phyloP scores from a whole-genome alignment of 2,797 vertebrate species.

The Leptoclinus maculatus region DNA sequence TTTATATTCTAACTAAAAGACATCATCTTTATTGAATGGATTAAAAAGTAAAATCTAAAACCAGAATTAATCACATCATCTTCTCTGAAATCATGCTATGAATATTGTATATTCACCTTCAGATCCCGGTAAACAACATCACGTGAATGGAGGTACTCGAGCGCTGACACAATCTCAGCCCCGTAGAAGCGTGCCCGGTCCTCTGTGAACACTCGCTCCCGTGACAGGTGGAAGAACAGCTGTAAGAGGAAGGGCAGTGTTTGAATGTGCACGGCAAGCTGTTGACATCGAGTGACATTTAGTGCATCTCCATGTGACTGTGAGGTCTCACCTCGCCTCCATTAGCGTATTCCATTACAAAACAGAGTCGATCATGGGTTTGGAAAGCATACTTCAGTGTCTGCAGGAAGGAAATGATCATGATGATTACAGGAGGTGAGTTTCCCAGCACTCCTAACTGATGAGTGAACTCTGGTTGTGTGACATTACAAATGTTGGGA shows the following conservation, averaged over 20 bases:
- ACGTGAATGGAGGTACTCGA: slow-evolving; percentile 91
- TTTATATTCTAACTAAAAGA: neutral
- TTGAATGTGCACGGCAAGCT: neutral
- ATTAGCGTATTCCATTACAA: slow-evolving; percentile 94
- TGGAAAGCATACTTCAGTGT: slow-evolving; percentile 93
- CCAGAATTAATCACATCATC: neutral
- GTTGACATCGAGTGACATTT: neutral
- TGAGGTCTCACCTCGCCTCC: slow-evolving; percentile 88
- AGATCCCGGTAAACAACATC: slow-evolving; percentile 92
- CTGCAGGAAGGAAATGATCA: slow-evolving; percentile 62
- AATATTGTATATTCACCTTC: slow-evolving; percentile 82
- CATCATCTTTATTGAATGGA: neutral
- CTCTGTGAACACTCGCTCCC: slow-evolving; percentile 91
- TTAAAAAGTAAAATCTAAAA: neutral
- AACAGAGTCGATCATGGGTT: slow-evolving; percentile 91
- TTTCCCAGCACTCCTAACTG: neutral
- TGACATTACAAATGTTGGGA: neutral
- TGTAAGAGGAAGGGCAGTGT: slow-evolving; percentile 33
- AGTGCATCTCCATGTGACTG: slow-evolving; percentile 7
- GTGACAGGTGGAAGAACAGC: slow-evolving; percentile 92
- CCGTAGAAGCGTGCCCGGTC: slow-evolving; percentile 91
- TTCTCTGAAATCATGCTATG: slow-evolving; percentile 1
- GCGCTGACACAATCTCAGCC: slow-evolving; percentile 90
- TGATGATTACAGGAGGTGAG: neutral
- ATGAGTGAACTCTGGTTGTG: neutral